Evolutionary conservation across 2,888 invertebrate species (phyloP), one percentile per base, ranked within the genome.

Genomic region (Drosophila subquinaria): DNA sequence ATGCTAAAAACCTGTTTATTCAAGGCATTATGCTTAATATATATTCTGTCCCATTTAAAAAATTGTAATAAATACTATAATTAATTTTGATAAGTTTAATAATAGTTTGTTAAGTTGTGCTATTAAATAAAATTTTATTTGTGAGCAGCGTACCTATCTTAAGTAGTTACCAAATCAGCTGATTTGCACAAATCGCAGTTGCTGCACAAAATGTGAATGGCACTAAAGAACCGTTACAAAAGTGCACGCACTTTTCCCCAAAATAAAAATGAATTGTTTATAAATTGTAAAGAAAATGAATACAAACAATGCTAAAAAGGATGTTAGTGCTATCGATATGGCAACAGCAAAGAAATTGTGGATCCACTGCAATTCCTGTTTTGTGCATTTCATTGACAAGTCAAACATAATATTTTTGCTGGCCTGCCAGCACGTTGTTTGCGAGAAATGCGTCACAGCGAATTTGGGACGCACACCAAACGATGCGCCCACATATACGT

Each of bases 331-430:
- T 10, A 48, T 65, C 1, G 50, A 64, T 40, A 40, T 15, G 8
- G 20, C 8, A 1, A 64, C 8, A 0, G 48, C 50, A 0, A 69
- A 20, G 13, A 80, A 81, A 55, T 65, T 84, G 40, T 92, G 92
- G 92, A 90, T 92, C 2, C 92, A 92, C 57, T 92, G 92, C 73
- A 92, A 92, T 56, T 48, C 48, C 9, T 92, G 92, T 48, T 89
- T 73, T 45, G 81, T 74, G 13, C 81, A 73, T 15, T 92, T 77
- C 51, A 52, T 79, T 0, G 45, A 66, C 3, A 85, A 86, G 10
- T 59, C 73, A 3, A 60, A 48, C 1, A 51, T 42, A 3, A 36
- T 92, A 10, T 89, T 81, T 61, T 52, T 92, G 42, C 55, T 92
- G 0, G 88, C 91, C n/a, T 92, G 92, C 27, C 79, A 89, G 23